These are phyloP conservation scores for Pyralis farinalis DNA, from an alignment of 2,888 invertebrate genomes.

Conservation along the genomic window DNA sequence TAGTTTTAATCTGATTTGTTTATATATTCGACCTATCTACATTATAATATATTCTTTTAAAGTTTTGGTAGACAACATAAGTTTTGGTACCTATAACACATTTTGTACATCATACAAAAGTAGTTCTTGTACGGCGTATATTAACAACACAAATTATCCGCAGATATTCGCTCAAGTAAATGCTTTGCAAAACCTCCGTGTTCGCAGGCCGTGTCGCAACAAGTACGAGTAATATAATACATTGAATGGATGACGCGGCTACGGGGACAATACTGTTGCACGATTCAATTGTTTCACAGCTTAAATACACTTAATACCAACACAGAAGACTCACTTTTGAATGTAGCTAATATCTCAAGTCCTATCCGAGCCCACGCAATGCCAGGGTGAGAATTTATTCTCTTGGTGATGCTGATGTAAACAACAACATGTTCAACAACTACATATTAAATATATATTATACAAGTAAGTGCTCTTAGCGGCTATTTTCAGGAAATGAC, in stretches of 20 bases:
- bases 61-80: too few species aligned
- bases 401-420: too few species aligned
- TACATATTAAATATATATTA: too few species aligned
- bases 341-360: background rate
- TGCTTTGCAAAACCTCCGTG: conserved; percentile 55
- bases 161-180: conserved; percentile 23
- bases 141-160: conserved; percentile 1
- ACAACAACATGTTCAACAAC: too few species aligned
- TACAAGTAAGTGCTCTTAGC: too few species aligned
- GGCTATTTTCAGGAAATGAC: too few species aligned
- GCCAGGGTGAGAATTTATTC: too few species aligned
- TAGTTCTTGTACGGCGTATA: conserved; percentile 2
- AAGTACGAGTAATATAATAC: conserved; percentile 16
- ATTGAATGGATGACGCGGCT: conserved; percentile 47
- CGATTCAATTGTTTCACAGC: conserved; percentile 31
- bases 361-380: too few species aligned
- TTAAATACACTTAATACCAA: conserved; percentile 24
- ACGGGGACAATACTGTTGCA: conserved; percentile 50
- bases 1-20: too few species aligned
- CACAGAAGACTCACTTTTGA: conserved; percentile 21
- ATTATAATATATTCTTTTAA: too few species aligned
- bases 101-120: background rate
- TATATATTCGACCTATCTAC: too few species aligned
- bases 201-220: conserved; percentile 36
- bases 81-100: too few species aligned